Evolutionary conservation across 2,888 invertebrate species (phyloP).

Genomic region (Teinopalpus imperialis): DNA sequence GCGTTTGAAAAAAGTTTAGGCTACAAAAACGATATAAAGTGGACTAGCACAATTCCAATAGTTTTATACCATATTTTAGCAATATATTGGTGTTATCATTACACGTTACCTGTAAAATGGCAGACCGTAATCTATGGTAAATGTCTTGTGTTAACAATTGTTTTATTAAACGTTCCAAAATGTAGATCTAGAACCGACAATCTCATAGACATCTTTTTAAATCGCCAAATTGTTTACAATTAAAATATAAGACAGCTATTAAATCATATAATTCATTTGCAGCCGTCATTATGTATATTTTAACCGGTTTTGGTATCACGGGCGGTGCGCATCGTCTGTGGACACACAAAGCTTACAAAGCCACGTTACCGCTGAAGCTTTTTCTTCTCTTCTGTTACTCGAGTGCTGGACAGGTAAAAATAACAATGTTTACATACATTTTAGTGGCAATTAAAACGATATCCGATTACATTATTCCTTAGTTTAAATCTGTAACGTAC

Average conservation of each 20-base stretch:
- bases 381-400: constrained; percentile 84
- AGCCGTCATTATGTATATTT: constrained; percentile 82
- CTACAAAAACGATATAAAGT: constrained; percentile 72
- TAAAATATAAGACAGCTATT: no score
- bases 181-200: no score
- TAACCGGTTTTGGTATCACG: constrained; percentile 86
- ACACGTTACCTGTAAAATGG: constrained; percentile 68
- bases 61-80: constrained; percentile 61
- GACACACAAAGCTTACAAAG: constrained; percentile 87
- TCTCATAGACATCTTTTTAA: no score
- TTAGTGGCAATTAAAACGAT: no score
- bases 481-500: no score
- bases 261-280: constrained; percentile 48
- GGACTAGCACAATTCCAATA: constrained; percentile 60
- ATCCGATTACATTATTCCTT: no score
- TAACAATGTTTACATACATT: not conserved
- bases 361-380: constrained; percentile 81
- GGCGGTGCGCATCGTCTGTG: constrained; percentile 87
- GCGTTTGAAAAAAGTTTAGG: constrained; percentile 61
- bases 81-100: constrained; percentile 65
- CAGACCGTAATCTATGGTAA: constrained; percentile 67
- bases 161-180: no score
- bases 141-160: no score
- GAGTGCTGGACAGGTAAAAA: constrained; percentile 84
- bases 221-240: no score